phyloP scores from a whole-genome alignment of 2,113 vertebrate genomes.

The Pteruthius melanotis region DNA sequence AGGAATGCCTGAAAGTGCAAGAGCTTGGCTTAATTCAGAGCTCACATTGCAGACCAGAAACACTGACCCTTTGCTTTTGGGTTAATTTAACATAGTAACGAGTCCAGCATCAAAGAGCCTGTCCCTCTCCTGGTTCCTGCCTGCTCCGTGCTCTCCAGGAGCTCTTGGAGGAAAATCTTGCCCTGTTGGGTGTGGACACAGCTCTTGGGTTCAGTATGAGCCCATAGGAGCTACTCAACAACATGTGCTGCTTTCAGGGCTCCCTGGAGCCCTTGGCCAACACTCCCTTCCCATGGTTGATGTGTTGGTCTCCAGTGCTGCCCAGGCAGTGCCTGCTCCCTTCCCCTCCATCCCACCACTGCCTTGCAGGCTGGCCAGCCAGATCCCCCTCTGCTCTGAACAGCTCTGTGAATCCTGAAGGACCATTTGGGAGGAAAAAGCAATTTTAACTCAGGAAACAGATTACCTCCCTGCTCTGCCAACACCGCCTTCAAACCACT shows the following conservation, averaged over 20 bases:
- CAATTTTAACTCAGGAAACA: background rate
- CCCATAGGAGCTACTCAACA: background rate
- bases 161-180: background rate
- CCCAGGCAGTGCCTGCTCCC: rapidly evolving
- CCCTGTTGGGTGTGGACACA: background rate
- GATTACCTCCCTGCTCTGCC: background rate
- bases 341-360: background rate
- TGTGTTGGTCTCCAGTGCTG: rapidly evolving
- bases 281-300: background rate
- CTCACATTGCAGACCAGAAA: background rate
- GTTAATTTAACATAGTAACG: background rate
- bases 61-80: background rate
- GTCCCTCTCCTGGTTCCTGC: background rate
- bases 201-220: background rate
- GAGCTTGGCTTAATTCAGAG: background rate
- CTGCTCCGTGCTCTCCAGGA: background rate
- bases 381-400: too few relatives aligned
- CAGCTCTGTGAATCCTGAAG: background rate
- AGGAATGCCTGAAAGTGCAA: background rate
- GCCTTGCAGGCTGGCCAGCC: background rate
- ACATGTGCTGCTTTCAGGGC: background rate
- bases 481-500: background rate
- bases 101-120: background rate
- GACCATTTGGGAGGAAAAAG: background rate
- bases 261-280: background rate